Evolutionary conservation across 2,888 invertebrate species (phyloP).

Genomic region (Odontocerum albicorne): DNA sequence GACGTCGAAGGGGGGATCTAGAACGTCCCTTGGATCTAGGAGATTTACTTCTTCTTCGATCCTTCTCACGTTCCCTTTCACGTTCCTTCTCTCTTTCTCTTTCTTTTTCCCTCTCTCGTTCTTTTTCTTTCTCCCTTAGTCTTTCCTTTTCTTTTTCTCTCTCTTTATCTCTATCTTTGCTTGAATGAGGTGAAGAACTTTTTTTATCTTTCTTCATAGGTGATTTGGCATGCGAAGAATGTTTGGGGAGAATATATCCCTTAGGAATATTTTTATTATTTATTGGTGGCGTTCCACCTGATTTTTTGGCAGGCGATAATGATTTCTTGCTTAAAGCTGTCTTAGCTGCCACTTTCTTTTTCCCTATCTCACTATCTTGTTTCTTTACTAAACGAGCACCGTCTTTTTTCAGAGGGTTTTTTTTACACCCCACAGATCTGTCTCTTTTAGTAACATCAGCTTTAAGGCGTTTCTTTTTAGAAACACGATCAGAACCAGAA

Average conservation of each 20-base stretch:
- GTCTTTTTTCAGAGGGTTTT: slow-evolving; percentile 47
- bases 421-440: slow-evolving; percentile 48
- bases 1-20: slow-evolving; percentile 48
- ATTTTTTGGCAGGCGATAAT: slow-evolving; percentile 55
- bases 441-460: slow-evolving; percentile 48
- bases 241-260: slow-evolving; percentile 44
- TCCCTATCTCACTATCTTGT: slow-evolving; percentile 43
- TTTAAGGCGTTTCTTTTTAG: slow-evolving; percentile 59
- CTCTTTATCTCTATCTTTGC: slow-evolving; percentile 55
- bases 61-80: slow-evolving; percentile 56
- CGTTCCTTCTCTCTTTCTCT: slow-evolving; percentile 45
- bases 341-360: slow-evolving; percentile 31
- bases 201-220: slow-evolving; percentile 51
- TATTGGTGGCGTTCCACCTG: slow-evolving; percentile 56
- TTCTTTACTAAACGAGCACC: slow-evolving; percentile 48
- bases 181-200: slow-evolving; percentile 48
- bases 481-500: slow-evolving; percentile 63
- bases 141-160: slow-evolving; percentile 51
- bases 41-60: slow-evolving; percentile 56
- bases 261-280: slow-evolving; percentile 51
- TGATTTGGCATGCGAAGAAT: slow-evolving; percentile 47
- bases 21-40: slow-evolving; percentile 52
- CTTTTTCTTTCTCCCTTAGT: slow-evolving; percentile 48
- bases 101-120: slow-evolving; percentile 46
- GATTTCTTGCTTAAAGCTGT: slow-evolving; percentile 47